Conservation (phyloP, 1,140 invertebrate species). For the Rhagoletis pomonella region DNA sequence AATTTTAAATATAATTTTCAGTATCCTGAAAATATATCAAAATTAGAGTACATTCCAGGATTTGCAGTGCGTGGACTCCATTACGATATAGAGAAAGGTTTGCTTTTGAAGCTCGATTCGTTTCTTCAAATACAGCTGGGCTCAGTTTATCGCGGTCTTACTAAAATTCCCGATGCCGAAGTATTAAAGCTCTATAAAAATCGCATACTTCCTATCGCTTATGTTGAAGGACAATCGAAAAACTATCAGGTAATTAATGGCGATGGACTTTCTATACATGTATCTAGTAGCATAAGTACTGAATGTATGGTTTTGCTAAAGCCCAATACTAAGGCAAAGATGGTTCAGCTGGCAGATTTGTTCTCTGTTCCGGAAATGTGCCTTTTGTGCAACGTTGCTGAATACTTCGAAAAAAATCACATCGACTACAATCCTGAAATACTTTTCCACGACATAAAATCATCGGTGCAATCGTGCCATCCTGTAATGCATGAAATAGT, state of each 20-base stretch:
- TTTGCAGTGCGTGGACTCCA: conserved; percentile 96
- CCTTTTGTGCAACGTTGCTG: conserved; percentile 92
- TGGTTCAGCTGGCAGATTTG: conserved; percentile 97
- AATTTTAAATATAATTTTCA: conserved; percentile 71
- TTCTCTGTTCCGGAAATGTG: conserved; percentile 98
- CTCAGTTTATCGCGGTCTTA: conserved; percentile 92
- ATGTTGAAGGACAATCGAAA: conserved; percentile 83
- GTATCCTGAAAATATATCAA: conserved; percentile 92
- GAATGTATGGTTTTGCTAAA: conserved; percentile 24
- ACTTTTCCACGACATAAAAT: conserved; percentile 95
- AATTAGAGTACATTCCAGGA: conserved; percentile 89
- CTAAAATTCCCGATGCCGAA: conserved; percentile 88
- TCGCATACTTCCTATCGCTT: conserved; percentile 87
- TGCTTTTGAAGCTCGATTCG: conserved; percentile 96
- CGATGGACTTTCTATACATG: conserved; percentile 29
- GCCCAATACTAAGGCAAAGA: conserved; percentile 84
- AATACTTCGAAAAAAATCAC: conserved; percentile 92
- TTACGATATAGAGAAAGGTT: conserved; percentile 96
- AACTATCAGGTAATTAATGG: conserved; percentile 63
- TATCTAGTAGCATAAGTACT: too few species aligned
- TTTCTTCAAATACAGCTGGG: conserved; percentile 97
- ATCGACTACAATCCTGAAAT: conserved; percentile 97
- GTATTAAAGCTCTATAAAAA: conserved; percentile 91
- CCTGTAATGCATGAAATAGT: conserved; percentile 93
- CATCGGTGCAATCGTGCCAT: conserved; percentile 92